A percentile compares a stretch with the other conserved stretches of the same genome.
phyloP scores from a whole-genome alignment of 2,797 vertebrate genomes.

The Brotula barbata region DNA sequence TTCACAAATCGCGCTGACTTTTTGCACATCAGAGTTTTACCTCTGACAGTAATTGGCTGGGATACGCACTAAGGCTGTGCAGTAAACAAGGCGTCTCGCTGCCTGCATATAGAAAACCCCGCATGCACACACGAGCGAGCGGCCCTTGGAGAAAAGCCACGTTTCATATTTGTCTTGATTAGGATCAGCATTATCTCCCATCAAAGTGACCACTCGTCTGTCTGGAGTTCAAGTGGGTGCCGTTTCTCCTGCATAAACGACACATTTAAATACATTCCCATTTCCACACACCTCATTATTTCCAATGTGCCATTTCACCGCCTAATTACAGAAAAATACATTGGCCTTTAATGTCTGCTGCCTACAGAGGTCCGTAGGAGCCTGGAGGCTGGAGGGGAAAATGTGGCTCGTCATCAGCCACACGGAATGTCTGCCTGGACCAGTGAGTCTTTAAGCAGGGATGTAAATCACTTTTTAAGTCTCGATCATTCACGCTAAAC shows the following conservation, averaged over 20 bases:
- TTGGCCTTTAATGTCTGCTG: constrained; percentile 41
- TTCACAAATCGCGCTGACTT: constrained; percentile 39
- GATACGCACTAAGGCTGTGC: constrained; percentile 35
- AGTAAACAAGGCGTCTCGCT: constrained; percentile 35
- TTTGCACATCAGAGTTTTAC: constrained; percentile 26
- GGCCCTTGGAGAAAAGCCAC: constrained; percentile 10
- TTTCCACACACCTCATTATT: constrained; percentile 40
- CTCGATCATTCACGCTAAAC: constrained; percentile 51
- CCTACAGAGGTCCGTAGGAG: constrained; percentile 32
- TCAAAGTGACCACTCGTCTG: constrained; percentile 26
- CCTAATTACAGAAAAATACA: constrained; percentile 47
- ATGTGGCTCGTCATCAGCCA: constrained; percentile 14
- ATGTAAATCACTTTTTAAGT: constrained; percentile 60
- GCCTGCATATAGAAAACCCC: constrained; percentile 1
- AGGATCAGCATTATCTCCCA: constrained; percentile 22
- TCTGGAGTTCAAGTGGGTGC: constrained; percentile 3
- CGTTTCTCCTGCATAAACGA: background rate
- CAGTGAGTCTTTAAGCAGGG: constrained; percentile 45
- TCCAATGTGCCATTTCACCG: constrained; percentile 31
- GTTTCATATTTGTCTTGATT: constrained; percentile 38
- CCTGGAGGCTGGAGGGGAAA: constrained; percentile 28
- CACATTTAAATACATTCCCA: constrained; percentile 25
- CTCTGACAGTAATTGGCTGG: constrained; percentile 52
- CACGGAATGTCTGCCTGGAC: constrained; percentile 35
- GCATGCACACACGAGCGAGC: background rate